A percentile compares a stretch with the other conserved stretches of the same genome.
These are phyloP conservation scores for Puffinus mauretanicus DNA, from an alignment of 2,113 vertebrate species.

Conservation along the genomic window DNA sequence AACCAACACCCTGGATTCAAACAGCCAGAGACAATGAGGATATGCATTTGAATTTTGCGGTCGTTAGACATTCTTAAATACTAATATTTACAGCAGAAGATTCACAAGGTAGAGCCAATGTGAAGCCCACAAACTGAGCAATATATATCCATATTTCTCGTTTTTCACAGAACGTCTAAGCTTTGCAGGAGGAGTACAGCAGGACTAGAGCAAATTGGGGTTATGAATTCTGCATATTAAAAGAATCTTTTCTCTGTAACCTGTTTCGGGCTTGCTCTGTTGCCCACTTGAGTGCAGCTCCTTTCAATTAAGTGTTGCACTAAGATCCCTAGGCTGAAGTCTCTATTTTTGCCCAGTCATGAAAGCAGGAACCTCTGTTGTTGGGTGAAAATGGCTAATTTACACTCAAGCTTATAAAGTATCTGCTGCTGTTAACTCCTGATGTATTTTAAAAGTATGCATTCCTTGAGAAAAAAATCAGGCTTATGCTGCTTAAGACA, in stretches of 20 bases:
- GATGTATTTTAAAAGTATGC: background rate
- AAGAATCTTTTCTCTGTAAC: background rate
- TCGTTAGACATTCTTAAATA: background rate
- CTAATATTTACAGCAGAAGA: background rate
- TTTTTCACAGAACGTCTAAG: background rate
- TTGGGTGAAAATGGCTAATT: background rate
- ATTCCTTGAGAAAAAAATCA: background rate
- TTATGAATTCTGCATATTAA: background rate
- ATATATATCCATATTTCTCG: background rate
- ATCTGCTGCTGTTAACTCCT: background rate
- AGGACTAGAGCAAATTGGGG: background rate
- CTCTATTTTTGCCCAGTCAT: background rate
- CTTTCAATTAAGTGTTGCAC: background rate
- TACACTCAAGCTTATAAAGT: background rate
- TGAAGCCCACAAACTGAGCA: too few species aligned
- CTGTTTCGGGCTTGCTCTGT: background rate
- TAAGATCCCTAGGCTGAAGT: background rate
- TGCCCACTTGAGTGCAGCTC: background rate
- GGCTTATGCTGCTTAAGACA: background rate
- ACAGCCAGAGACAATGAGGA: background rate
- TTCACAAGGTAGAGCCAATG: background rate
- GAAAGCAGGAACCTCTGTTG: background rate
- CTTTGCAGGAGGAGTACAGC: background rate
- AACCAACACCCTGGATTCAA: background rate
- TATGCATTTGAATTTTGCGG: background rate